Conservation (phyloP, 2,888 invertebrate genomes). For the Neria commutata region DNA sequence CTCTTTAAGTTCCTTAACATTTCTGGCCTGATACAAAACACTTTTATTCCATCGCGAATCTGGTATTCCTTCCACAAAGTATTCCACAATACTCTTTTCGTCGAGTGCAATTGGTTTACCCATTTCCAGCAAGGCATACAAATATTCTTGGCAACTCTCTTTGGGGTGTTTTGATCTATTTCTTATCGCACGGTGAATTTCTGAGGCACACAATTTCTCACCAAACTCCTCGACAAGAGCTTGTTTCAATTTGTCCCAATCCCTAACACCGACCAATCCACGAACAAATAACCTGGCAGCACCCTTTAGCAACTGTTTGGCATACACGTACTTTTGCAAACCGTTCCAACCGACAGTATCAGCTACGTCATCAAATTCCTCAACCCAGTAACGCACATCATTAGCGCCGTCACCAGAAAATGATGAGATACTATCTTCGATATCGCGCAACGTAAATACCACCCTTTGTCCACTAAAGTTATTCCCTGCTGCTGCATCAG, state of each 20-base stretch:
- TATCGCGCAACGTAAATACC: conserved; percentile 6
- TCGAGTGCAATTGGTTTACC: conserved; percentile 21
- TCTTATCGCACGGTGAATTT: conserved; percentile 17
- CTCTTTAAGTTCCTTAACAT: too few species aligned
- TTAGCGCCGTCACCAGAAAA: not conserved
- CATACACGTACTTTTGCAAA: conserved; percentile 12
- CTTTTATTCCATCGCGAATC: too few species aligned
- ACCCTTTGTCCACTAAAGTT: too few species aligned
- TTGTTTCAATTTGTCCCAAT: conserved; percentile 16
- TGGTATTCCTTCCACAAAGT: conserved; percentile 21
- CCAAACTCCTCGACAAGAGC: conserved; percentile 18
- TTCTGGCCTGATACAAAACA: too few species aligned
- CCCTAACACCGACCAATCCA: conserved; percentile 3
- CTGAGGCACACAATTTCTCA: not conserved
- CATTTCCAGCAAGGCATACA: conserved; percentile 17
- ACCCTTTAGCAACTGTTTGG: conserved; percentile 17
- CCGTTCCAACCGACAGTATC: conserved; percentile 6
- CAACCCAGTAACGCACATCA: conserved; percentile 5
- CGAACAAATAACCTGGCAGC: conserved; percentile 2
- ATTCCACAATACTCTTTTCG: conserved; percentile 23
- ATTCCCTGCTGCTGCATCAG: too few species aligned
- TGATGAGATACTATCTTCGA: not conserved
- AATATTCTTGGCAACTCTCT: conserved; percentile 15
- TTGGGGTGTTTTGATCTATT: conserved; percentile 17
- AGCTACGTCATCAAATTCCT: conserved; percentile 5